A percentile compares a stretch with the other conserved stretches of the same genome.
Conservation (phyloP, 2,888 invertebrate genomes). For the Tinea trinotella region DNA sequence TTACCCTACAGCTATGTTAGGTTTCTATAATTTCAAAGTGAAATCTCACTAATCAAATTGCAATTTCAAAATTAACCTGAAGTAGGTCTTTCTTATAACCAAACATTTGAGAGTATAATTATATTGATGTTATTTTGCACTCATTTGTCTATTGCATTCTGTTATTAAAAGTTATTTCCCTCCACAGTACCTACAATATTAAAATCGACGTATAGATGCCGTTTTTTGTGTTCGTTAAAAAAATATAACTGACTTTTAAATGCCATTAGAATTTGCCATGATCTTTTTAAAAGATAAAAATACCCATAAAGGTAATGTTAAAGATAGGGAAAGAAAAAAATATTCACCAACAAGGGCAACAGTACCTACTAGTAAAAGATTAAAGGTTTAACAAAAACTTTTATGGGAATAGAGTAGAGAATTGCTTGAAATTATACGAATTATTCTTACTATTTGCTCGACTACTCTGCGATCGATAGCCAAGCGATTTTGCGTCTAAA, state of each 20-base stretch:
- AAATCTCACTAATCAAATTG: no score
- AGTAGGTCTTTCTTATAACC: no score
- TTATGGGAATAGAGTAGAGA: conserved; percentile 39
- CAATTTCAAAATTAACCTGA: no score
- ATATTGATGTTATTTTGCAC: no score
- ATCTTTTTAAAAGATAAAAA: conserved; percentile 48
- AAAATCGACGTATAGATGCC: conserved; percentile 27
- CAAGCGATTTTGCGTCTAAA: conserved; percentile 52
- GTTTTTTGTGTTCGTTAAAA: conserved; percentile 53
- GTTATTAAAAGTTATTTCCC: no score
- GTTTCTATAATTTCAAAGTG: no score
- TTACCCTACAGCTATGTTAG: no score
- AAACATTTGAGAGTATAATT: no score
- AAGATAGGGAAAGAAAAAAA: conserved; percentile 61
- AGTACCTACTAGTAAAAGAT: conserved; percentile 52
- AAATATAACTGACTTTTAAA: conserved; percentile 46
- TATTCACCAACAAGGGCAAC: conserved; percentile 48
- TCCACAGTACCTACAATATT: no score
- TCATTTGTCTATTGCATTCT: no score
- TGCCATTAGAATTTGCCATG: conserved; percentile 61
- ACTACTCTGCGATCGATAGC: conserved; percentile 34
- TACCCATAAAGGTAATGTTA: conserved; percentile 62
- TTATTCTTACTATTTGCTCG: conserved; percentile 38
- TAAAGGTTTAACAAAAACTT: conserved; percentile 59
- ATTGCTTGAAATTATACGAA: conserved; percentile 38